Conservation (phyloP, 2,888 invertebrate species). For the Glyphotaelius pellucidus region DNA sequence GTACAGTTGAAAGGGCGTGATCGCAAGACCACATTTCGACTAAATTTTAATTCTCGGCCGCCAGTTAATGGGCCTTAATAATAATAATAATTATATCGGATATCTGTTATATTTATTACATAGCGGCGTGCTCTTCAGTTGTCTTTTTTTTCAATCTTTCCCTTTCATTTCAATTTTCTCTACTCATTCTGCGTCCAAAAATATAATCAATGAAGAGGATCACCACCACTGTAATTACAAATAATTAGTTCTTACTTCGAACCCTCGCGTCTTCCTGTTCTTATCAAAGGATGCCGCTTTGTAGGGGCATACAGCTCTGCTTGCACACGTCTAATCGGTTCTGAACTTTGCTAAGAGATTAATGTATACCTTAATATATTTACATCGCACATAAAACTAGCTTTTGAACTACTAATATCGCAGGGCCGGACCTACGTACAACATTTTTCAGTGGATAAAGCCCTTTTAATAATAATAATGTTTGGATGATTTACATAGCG, state of each 20-base stretch:
- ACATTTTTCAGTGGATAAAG: neutral
- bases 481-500: too few relatives aligned
- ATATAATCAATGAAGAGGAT: neutral
- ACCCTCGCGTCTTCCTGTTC: neutral
- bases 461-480: too few relatives aligned
- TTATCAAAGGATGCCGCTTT: slow-evolving; percentile 2
- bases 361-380: neutral
- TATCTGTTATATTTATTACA: too few relatives aligned
- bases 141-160: too few relatives aligned
- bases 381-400: neutral
- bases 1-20: too few relatives aligned
- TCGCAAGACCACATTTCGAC: too few relatives aligned
- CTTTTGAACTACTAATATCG: neutral
- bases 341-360: neutral
- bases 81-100: neutral
- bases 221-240: neutral
- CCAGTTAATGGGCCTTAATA: too few relatives aligned
- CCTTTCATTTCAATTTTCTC: neutral
- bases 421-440: neutral
- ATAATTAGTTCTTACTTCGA: neutral
- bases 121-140: too few relatives aligned
- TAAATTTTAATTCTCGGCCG: too few relatives aligned
- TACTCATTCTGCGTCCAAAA: neutral
- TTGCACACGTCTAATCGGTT: neutral
- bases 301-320: neutral